Evolutionary conservation across 2,797 vertebrate species (phyloP).

Genomic region (Hoplostethus mediterraneus): DNA sequence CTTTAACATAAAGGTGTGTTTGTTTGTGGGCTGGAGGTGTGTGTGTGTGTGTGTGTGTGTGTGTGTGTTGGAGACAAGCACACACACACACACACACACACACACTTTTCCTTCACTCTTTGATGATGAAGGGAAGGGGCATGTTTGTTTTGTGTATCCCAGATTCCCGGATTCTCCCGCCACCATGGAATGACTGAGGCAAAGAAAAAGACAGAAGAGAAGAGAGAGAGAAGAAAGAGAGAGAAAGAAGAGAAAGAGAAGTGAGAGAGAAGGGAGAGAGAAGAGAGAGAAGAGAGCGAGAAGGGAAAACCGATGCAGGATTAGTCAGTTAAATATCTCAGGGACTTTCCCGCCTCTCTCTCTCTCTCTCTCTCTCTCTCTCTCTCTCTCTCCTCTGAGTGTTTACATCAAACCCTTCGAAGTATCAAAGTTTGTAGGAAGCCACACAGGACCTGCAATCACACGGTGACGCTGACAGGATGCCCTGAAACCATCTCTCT

Average conservation of each 20-base stretch:
- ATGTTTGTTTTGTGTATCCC: conserved; percentile 84
- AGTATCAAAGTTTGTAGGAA: conserved; percentile 69
- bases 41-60: conserved; percentile 25
- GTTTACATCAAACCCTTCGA: conserved; percentile 69
- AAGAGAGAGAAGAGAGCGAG: conserved; percentile 35
- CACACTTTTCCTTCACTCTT: conserved; percentile 64
- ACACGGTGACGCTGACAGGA: conserved; percentile 68
- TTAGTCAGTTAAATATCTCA: conserved; percentile 80
- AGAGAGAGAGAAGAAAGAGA: conserved; percentile 38
- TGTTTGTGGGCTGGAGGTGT: conserved; percentile 45
- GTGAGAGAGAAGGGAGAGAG: conserved; percentile 20
- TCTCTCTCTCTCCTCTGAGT: conserved; percentile 61
- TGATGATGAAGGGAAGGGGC: conserved; percentile 81
- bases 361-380: too few species aligned
- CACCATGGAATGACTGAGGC: conserved; percentile 63
- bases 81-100: conserved; percentile 15
- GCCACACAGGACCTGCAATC: conserved; percentile 66
- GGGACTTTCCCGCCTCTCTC: conserved; percentile 60
- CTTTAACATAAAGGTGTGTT: conserved; percentile 56
- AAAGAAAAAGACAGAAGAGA: conserved; percentile 38
- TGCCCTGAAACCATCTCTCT: conserved; percentile 71
- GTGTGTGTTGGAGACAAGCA: conserved; percentile 26
- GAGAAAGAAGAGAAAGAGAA: conserved; percentile 49
- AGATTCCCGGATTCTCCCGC: conserved; percentile 79
- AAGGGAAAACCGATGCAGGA: conserved; percentile 49